Conservation (phyloP, 2,113 vertebrate species). For the Aythya baeri region DNA sequence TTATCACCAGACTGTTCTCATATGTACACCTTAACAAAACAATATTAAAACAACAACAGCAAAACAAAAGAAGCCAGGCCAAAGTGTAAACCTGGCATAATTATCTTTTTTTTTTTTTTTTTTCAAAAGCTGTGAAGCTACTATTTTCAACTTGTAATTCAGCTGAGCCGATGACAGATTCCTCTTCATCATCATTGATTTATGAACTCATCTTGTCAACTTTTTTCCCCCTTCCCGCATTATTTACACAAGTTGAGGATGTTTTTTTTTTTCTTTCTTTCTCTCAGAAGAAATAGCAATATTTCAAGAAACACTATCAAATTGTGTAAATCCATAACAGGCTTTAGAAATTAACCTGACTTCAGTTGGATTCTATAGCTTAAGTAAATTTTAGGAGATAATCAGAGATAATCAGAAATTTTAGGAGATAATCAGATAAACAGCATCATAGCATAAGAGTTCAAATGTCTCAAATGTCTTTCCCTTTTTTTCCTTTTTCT, state of each 20-base stretch:
- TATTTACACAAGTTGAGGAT: neutral
- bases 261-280: neutral
- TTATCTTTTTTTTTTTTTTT: neutral
- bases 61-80: neutral
- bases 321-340: neutral
- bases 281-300: neutral
- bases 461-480: neutral
- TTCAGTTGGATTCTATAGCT: neutral
- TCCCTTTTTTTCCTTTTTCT: neutral
- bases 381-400: neutral
- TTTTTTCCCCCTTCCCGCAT: neutral
- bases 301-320: neutral
- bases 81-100: neutral
- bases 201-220: slow-evolving; percentile 30
- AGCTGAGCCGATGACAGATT: slow-evolving; percentile 24
- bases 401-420: neutral
- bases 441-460: neutral
- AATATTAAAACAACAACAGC: neutral
- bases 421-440: neutral
- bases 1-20: rapidly evolving
- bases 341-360: neutral
- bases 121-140: neutral
- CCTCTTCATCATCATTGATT: slow-evolving; percentile 14
- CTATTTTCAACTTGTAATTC: neutral
- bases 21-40: neutral